phyloP scores from a whole-genome alignment of 1,140 invertebrate genomes.

The Lasaia peninsularis region DNA sequence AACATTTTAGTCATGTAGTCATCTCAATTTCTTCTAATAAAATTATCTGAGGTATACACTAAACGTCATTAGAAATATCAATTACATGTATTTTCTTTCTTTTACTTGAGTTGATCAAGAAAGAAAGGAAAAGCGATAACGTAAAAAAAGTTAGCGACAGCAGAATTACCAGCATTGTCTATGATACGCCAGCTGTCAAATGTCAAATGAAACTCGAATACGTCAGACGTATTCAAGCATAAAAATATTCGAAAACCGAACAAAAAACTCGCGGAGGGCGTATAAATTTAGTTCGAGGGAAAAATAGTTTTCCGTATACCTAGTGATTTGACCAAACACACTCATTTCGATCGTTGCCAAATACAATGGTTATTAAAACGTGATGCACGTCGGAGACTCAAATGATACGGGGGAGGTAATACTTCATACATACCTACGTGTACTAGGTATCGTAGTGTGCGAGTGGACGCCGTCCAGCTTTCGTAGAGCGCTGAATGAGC shows the following conservation, averaged over 20 bases:
- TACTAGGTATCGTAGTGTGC: conserved; percentile 48
- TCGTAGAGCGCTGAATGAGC: conserved; percentile 59
- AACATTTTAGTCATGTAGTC: no score
- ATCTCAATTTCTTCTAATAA: no score
- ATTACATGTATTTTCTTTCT: no score
- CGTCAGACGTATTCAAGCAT: background rate
- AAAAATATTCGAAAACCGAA: background rate
- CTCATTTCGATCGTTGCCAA: conserved; percentile 74
- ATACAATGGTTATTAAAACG: conserved; percentile 76
- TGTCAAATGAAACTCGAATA: no score
- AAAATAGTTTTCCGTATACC: conserved; percentile 64
- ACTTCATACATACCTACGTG: conserved; percentile 28
- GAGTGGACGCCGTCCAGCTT: conserved; percentile 68
- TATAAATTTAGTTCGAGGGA: conserved; percentile 42
- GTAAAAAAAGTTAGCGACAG: no score
- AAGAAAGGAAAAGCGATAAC: no score
- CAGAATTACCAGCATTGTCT: no score
- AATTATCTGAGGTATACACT: no score
- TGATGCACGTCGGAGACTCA: conserved; percentile 44
- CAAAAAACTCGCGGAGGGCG: conserved; percentile 36
- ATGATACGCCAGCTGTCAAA: no score
- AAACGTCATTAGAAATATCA: no score
- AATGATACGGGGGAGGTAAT: conserved; percentile 55
- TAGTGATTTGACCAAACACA: conserved; percentile 54
- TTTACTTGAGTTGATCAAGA: no score